Evolutionary conservation across 2,797 vertebrate genomes (phyloP), one percentile per base, ranked within the genome.

Genomic region (Syndactyla subalaris): DNA sequence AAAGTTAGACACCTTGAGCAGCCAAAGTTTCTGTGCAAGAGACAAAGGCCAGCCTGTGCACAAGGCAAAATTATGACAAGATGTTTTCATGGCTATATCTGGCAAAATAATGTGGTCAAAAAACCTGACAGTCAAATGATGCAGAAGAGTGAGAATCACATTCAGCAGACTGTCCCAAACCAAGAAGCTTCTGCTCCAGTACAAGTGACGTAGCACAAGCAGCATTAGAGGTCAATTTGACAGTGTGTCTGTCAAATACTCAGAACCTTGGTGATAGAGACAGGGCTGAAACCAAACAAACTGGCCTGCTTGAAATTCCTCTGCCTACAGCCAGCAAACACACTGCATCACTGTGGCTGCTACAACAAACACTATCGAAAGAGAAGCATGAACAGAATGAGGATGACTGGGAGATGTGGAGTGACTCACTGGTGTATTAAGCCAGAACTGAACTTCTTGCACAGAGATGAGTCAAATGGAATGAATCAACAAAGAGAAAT

Each of bases 361-460:
- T 85, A 63, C 94, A 95, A 75, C 76, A 91, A 91, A 93, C 87
- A 94, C 36, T 24, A 75, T 84, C 65, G 68, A 85, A 76, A 81
- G 76, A 93, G 82, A 88, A 88, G 91, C 73, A 91, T 0, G 21
- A 92, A 58, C n/a, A 92, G 75, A 74, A 88, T 11, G 19, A 89
- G 73, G 78, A 74, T 58, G 46, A 76, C 46, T 51, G 55, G 41
- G 79, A 92, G 79, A 78, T 2, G 6, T 57, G 66, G 54, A 89
- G 92, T 85, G 87, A 95, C 70, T 94, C 76, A 91, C 32, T 86
- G 62, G 34, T 23, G 11, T 21, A 84, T 63, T 84, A 86, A 93
- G 52, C 62, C 70, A 91, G 88, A 84, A 65, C 12, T 84, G 82
- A 95, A 94, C 45, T 89, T 82, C 79, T 68, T 88, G 76, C 70